phyloP scores from a whole-genome alignment of 2,113 vertebrate species.

The Craseonycteris thonglongyai region DNA sequence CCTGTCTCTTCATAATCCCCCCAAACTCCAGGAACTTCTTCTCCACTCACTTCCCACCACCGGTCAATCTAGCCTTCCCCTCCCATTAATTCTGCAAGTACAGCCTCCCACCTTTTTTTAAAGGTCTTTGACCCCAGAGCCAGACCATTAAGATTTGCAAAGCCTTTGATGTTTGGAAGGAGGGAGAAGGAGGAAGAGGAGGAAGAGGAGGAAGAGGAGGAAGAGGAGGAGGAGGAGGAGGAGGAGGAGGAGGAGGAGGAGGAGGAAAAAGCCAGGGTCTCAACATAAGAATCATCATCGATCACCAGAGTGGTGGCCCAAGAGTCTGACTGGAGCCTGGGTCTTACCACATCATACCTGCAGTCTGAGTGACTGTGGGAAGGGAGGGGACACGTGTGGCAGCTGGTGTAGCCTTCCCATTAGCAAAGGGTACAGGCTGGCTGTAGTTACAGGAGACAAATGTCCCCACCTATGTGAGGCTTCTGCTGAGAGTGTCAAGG shows the following conservation, averaged over 20 bases:
- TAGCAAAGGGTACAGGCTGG: background rate
- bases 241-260: background rate
- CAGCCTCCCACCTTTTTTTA: background rate
- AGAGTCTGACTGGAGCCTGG: background rate
- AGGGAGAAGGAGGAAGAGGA: too few relatives aligned
- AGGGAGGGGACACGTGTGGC: background rate
- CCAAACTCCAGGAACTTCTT: background rate
- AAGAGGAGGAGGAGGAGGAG: background rate
- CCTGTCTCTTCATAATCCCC: background rate
- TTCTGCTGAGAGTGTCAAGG: background rate
- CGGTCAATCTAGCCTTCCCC: rapidly evolving
- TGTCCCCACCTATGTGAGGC: background rate
- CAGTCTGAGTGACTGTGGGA: background rate
- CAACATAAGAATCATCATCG: background rate
- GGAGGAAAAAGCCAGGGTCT: background rate
- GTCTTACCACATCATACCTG: background rate
- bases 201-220: too few relatives aligned
- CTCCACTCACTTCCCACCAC: background rate
- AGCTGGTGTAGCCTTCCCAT: too few relatives aligned
- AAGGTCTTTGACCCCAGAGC: background rate
- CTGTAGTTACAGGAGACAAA: background rate
- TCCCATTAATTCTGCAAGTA: background rate
- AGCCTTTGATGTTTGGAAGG: background rate
- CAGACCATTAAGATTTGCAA: background rate
- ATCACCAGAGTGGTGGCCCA: background rate